A percentile compares a stretch with the other conserved stretches of the same genome.
These are phyloP conservation scores for Scaptomyza cyrtandrae DNA, from an alignment of 2,888 invertebrate genomes.

Conservation along the genomic window DNA sequence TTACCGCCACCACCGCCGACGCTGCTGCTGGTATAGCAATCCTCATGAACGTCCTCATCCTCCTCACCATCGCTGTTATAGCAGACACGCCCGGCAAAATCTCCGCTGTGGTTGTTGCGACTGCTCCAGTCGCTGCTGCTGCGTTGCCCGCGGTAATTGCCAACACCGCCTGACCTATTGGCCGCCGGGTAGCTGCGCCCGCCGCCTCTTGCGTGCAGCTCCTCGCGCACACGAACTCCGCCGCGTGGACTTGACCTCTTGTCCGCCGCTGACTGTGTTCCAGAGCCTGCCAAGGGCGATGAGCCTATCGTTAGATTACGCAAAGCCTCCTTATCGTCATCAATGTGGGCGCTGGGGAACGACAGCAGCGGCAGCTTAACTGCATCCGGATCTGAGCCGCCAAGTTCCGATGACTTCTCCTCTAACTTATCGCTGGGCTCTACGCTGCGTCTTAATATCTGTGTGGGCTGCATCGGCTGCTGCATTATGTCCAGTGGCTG, in stretches of 20 bases:
- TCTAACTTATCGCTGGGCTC: conserved; percentile 54
- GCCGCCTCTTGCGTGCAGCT: conserved; percentile 32
- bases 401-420: conserved; percentile 32
- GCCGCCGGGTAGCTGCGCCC: conserved; percentile 64
- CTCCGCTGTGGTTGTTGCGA: conserved; percentile 61
- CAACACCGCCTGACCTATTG: conserved; percentile 78
- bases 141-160: conserved; percentile 85
- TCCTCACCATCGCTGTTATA: conserved; percentile 85
- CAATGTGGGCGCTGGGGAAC: conserved; percentile 22
- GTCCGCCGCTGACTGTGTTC: conserved; percentile 16
- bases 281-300: conserved; percentile 19
- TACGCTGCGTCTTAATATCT: conserved; percentile 83
- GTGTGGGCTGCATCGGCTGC: conserved; percentile 74
- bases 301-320: conserved; percentile 24
- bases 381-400: conserved; percentile 20
- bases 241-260: conserved; percentile 82
- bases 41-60: conserved; percentile 90
- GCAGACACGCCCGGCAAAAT: conserved; percentile 63
- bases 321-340: conserved; percentile 47
- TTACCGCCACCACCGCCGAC: conserved; percentile 83
- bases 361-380: conserved; percentile 3
- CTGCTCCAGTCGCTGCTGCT: conserved; percentile 84
- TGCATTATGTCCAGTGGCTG: conserved; percentile 35
- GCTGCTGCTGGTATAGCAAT: conserved; percentile 84
- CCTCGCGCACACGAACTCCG: conserved; percentile 51